Base-by-base conservation (phyloP, 2,113 vertebrate genomes). In the Recurvirostra avosetta region DNA sequence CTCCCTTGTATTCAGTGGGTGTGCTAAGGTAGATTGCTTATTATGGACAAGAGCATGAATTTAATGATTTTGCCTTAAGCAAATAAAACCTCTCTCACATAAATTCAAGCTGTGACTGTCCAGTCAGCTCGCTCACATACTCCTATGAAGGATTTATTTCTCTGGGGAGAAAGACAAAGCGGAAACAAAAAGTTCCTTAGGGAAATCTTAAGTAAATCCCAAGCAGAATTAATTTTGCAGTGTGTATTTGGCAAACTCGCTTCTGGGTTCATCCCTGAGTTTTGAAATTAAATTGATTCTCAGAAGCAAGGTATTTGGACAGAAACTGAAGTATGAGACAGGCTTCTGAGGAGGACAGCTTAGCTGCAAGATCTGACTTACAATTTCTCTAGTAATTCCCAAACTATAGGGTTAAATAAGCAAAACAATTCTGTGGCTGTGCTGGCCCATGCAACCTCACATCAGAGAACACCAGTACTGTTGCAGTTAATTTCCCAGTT, bases 121-220 rank as follows among this genome's bases (percentile, higher is more conserved):
- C 91, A 94, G 66, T 36, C 92, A 91, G 68, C 58, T 81, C 66
- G 43, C 34, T 58, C 5, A 32, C 19, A 0, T 68, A 65, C 36
- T 94, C 47, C 86, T 87, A 6, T 1, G 53, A 91, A 92, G 89
- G 52, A 85, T 78, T 94, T 91, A 75, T 75, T 88, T 95, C 88
- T 92, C 80, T 79, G 62, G 74, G 67, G 76, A 74, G 56, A 43
- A 15, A 91, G 22, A 67, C 5, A 16, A 11, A 26, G 9, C 21
- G 32, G 20, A 4, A 29, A 27, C 17, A 11, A 36, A 15, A 66
- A 8, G 56, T 77, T 94, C 91, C 94, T 88, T 34, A 56, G 82
- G 70, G 88, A 96, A 94, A 91, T 84, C 86, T 91, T 85, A 71
- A 95, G 77, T 91, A 94, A 94, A 94, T 91, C 84, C 67, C 76